Conservation (phyloP, 2,113 vertebrate genomes). For the Osmerus eperlanus region DNA sequence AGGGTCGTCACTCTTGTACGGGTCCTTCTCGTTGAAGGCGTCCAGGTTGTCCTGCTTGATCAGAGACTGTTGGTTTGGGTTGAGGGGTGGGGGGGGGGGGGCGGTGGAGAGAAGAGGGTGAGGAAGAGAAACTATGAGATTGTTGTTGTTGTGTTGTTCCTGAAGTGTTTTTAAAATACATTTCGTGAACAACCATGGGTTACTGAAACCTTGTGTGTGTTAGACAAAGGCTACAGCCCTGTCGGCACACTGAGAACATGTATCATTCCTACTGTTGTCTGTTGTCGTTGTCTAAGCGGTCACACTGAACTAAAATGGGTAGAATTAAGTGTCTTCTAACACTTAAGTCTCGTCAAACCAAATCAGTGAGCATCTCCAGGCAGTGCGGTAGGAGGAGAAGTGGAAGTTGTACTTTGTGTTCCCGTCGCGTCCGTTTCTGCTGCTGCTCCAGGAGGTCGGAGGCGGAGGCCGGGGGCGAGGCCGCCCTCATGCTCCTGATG, state of each 20-base stretch:
- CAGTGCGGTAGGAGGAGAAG: no score
- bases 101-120: not conserved
- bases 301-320: not conserved
- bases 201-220: no score
- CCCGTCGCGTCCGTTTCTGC: conserved; percentile 89
- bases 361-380: no score
- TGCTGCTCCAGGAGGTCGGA: conserved; percentile 98
- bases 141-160: no score
- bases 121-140: no score
- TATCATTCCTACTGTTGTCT: not conserved
- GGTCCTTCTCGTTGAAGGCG: conserved; percentile 96
- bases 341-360: no score
- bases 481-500: conserved; percentile 92
- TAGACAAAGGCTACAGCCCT: not conserved
- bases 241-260: not conserved
- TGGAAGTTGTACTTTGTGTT: conserved; percentile 83
- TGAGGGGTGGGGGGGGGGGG: no score
- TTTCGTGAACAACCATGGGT: no score
- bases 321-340: not conserved
- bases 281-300: no score
- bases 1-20: conserved; percentile 90
- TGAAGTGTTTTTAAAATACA: not conserved
- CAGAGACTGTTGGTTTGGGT: conserved; percentile 72
- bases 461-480: conserved; percentile 92
- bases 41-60: conserved; percentile 98